These are phyloP conservation scores for Crocallis elinguaria DNA, from an alignment of 2,888 invertebrate species.

Conservation along the genomic window DNA sequence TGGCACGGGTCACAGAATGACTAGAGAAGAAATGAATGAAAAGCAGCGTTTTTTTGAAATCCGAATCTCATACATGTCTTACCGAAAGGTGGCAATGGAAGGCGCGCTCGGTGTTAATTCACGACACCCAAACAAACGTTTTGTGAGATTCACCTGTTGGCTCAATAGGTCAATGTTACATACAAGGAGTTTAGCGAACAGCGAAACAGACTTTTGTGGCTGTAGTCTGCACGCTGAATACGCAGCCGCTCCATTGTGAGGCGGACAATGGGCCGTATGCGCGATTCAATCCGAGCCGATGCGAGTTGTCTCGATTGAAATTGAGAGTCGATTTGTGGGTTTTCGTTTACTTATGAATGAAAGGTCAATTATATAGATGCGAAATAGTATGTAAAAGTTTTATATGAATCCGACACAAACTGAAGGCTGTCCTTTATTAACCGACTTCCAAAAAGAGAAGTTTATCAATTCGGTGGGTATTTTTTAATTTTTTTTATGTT, in stretches of 20 bases:
- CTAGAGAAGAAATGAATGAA: too few relatives aligned
- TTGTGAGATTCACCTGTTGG: slow-evolving; percentile 79
- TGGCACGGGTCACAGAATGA: too few relatives aligned
- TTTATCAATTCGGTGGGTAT: too few relatives aligned
- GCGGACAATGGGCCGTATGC: slow-evolving; percentile 75
- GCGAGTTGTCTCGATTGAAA: slow-evolving; percentile 71
- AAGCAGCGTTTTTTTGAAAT: too few relatives aligned
- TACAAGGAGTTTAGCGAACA: slow-evolving; percentile 80
- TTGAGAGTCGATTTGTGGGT: slow-evolving; percentile 61
- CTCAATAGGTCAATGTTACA: slow-evolving; percentile 83
- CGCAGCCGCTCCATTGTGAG: slow-evolving; percentile 66
- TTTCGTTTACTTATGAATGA: background rate
- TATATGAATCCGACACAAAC: too few relatives aligned
- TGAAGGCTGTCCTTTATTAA: too few relatives aligned
- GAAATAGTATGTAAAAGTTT: too few relatives aligned
- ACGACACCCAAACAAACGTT: slow-evolving; percentile 80
- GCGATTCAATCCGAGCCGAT: slow-evolving; percentile 72
- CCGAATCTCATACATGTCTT: too few relatives aligned
- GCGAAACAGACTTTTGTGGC: slow-evolving; percentile 80
- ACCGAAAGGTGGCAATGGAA: too few relatives aligned
- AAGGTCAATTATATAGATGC: background rate
- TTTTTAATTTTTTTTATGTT: too few relatives aligned
- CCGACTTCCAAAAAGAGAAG: too few relatives aligned
- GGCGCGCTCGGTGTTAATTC: slow-evolving; percentile 57
- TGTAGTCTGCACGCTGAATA: slow-evolving; percentile 56